Percentiles rank a stretch among this genome's conserved stretches.
Evolutionary conservation across 2,113 vertebrate genomes (phyloP).

Genomic region (Orientallactaga bullata): DNA sequence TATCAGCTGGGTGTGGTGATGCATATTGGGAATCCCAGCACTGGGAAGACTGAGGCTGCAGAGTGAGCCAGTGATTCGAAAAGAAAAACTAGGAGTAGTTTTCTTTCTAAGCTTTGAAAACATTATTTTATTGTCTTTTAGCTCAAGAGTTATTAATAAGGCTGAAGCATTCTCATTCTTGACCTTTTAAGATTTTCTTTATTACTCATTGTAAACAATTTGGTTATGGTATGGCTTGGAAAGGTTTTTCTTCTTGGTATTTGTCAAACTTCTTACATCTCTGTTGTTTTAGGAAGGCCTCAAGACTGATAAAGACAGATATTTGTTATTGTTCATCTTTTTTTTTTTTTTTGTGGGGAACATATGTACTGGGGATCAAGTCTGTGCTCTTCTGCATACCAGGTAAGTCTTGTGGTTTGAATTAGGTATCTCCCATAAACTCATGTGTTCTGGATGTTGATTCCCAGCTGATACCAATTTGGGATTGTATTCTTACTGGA

Average conservation of each 20-base stretch:
- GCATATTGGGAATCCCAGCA: background rate
- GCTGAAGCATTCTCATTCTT: constrained; percentile 28
- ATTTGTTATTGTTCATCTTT: background rate
- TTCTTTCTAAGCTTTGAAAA: constrained; percentile 57
- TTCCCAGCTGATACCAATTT: no score
- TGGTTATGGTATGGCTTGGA: constrained; percentile 6
- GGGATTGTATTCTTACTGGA: no score
- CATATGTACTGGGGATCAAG: background rate
- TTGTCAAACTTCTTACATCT: constrained; percentile 34
- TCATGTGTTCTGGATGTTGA: no score
- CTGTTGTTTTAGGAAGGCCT: background rate
- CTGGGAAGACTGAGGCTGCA: no score
- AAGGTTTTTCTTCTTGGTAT: constrained; percentile 10
- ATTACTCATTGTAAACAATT: constrained; percentile 3
- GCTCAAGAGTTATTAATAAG: background rate
- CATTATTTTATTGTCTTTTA: constrained; percentile 28
- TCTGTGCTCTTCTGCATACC: background rate
- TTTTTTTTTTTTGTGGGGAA: background rate
- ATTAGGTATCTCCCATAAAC: no score
- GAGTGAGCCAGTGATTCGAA: background rate
- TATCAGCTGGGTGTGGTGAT: background rate
- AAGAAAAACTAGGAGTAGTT: background rate
- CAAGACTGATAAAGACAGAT: background rate
- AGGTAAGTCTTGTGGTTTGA: no score
- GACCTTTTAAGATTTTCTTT: constrained; percentile 20